phyloP scores from a whole-genome alignment of 2,888 invertebrate genomes.

The Melanophora roralis region DNA sequence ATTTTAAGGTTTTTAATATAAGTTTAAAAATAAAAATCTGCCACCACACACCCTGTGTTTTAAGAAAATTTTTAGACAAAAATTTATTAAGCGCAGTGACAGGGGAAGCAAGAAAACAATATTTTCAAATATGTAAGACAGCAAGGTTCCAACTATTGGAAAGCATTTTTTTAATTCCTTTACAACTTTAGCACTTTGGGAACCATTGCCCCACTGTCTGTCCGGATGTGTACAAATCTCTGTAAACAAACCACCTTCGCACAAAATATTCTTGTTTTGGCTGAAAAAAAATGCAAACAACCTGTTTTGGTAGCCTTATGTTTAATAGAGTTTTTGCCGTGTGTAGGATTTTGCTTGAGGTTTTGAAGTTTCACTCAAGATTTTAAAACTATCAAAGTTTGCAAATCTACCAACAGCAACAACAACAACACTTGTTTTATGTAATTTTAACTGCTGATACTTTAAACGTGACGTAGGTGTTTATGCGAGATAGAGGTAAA shows the following conservation, averaged over 20 bases:
- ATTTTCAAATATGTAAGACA: no score
- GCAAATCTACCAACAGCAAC: constrained; percentile 47
- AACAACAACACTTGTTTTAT: constrained; percentile 13
- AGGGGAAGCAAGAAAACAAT: no score
- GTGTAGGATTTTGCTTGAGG: background rate
- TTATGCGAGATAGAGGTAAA: constrained; percentile 6
- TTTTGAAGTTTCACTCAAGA: constrained; percentile 28
- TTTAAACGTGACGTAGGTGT: constrained; percentile 59
- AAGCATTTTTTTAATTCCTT: no score
- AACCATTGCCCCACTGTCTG: background rate
- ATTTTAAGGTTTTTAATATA: no score
- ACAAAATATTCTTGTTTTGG: constrained; percentile 22
- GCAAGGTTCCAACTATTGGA: no score
- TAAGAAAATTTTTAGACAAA: no score
- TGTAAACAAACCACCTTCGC: constrained; percentile 56
- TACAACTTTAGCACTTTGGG: no score
- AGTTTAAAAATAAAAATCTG: no score
- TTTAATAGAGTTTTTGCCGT: background rate
- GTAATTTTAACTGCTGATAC: constrained; percentile 51
- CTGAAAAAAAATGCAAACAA: constrained; percentile 27
- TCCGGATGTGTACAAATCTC: background rate
- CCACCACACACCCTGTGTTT: no score
- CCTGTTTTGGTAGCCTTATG: constrained; percentile 44
- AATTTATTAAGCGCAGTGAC: no score
- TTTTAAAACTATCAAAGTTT: constrained; percentile 29